Percentiles rank a stretch among this genome's conserved stretches.
Evolutionary conservation across 2,797 vertebrate species (phyloP).

Genomic region (Chiropotes sagulatus): DNA sequence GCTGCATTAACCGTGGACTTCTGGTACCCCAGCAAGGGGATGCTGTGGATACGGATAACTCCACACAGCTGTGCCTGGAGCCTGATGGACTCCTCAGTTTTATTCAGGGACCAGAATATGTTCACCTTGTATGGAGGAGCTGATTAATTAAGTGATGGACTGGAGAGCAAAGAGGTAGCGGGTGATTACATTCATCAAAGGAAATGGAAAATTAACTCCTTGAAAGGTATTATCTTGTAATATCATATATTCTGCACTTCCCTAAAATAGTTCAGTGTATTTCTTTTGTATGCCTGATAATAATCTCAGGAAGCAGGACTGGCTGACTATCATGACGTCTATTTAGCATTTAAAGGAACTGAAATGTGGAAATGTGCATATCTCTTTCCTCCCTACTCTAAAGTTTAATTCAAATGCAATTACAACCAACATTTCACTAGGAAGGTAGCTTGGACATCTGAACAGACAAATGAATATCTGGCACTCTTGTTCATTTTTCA

Average conservation of each 20-base stretch:
- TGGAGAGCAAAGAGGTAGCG: neutral
- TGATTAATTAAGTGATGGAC: neutral
- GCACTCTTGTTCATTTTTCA: neutral
- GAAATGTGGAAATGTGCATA: neutral
- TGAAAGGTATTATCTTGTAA: neutral
- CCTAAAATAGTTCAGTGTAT: neutral
- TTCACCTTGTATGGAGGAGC: neutral
- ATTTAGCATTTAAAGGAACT: neutral
- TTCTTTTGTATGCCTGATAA: neutral
- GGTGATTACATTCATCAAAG: neutral
- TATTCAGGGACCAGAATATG: neutral
- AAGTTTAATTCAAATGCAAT: neutral
- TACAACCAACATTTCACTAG: neutral
- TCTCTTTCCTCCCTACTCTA: neutral
- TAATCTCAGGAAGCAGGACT: neutral
- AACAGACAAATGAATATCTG: neutral
- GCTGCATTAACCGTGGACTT: neutral
- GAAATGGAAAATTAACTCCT: neutral
- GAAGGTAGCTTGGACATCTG: neutral
- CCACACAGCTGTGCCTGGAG: neutral
- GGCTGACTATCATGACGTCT: neutral
- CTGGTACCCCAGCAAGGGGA: neutral
- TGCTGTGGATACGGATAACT: neutral
- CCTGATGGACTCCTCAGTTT: neutral
- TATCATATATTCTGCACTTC: neutral